Evolutionary conservation across 2,888 invertebrate species (phyloP), one percentile per base, ranked within the genome.

Genomic region (Leptothorax acervorum): DNA sequence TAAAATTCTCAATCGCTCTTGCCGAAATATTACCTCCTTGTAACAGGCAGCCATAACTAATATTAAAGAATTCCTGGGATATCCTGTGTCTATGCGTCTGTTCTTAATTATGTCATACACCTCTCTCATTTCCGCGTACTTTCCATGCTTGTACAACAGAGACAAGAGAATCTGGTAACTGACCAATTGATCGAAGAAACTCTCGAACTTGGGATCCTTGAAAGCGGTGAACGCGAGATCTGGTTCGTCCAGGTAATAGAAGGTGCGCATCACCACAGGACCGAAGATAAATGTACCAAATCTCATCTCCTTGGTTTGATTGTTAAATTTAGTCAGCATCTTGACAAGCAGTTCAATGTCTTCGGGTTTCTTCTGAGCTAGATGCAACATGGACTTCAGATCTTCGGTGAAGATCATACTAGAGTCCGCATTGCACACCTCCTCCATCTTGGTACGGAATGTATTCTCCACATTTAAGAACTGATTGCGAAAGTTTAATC

Each of bases 251-350:
- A 97, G 94, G 90, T 96, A 95, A 93, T 98, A 95, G 84, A 97
- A 97, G 95, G 97, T 96, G 91, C 98, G 96, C 97, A 98, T 98
- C 0, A 97, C 96, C 18, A 98, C 97, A 5, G 98, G 97, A 0
- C 98, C 98, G 96, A 98, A 98, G 6, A 97, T 93, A 94, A 96
- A 98, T 89, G 96, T 97, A n/a, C 97, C 97, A 96, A 98, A 98
- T 85, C 97, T 95, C 82, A 97, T 94, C 88, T 97, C 96, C 86
- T 96, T 96, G 86, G 96, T 97, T 93, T 98, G 97, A 28, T 95
- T 93, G 92, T 97, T 96, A 31, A 65, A 98, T 96, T 96, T 97
- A 94, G 96, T 96, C 87, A 97, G 95, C 97, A 98, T 98, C 90
- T 96, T 95, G 11, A 95, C 91, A 1, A 97, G 93, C 28, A 98